Percentiles rank a stretch among this genome's conserved stretches.
Evolutionary conservation across 2,888 invertebrate species (phyloP).

Genomic region (Synanthedon formicaeformis): DNA sequence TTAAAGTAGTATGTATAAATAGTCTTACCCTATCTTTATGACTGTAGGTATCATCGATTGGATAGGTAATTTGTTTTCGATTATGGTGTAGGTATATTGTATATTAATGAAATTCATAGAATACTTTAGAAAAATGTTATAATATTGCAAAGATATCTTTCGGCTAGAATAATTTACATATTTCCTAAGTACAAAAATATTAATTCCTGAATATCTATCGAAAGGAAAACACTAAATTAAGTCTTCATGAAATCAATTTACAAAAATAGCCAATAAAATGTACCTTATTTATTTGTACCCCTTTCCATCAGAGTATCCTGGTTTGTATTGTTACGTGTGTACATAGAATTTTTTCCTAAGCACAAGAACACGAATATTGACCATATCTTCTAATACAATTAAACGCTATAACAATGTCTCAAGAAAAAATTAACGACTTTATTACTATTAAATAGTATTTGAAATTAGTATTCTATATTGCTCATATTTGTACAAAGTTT

Average conservation of each 20-base stretch:
- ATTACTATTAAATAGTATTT: constrained; percentile 28
- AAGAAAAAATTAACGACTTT: constrained; percentile 52
- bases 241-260: constrained; percentile 33
- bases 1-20: constrained; percentile 61
- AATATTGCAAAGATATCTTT: constrained; percentile 25
- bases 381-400: constrained; percentile 34
- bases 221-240: constrained; percentile 25
- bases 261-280: constrained; percentile 49
- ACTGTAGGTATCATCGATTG: constrained; percentile 50
- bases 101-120: background rate
- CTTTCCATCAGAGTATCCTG: constrained; percentile 63
- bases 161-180: constrained; percentile 37
- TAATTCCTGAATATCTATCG: constrained; percentile 53
- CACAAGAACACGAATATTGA: constrained; percentile 8
- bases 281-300: constrained; percentile 52
- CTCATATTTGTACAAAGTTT: constrained; percentile 70
- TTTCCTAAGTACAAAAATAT: constrained; percentile 68
- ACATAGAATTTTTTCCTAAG: constrained; percentile 6
- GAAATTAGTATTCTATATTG: constrained; percentile 63
- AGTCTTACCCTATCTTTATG: constrained; percentile 60
- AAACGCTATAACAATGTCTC: constrained; percentile 54
- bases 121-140: constrained; percentile 12
- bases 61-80: constrained; percentile 38
- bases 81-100: constrained; percentile 23
- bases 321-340: constrained; percentile 21